Evolutionary conservation across 1,140 invertebrate species (phyloP).

Genomic region (Scylla paramamosain): DNA sequence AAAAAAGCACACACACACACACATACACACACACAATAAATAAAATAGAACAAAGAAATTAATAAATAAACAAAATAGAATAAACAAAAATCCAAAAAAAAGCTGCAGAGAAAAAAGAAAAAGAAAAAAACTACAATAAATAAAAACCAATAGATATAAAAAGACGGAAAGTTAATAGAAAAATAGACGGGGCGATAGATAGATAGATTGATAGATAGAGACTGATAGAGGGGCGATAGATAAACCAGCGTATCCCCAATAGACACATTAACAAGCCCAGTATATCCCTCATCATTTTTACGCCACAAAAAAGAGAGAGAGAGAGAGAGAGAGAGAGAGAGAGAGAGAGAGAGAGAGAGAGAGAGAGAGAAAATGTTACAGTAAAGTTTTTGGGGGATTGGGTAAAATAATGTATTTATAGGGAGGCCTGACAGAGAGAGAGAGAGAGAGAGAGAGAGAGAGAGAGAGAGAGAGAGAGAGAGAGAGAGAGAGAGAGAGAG

Average conservation of each 20-base stretch:
- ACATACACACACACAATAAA: no score
- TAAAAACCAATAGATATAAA: not conserved
- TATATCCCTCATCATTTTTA: no score
- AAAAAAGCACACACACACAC: no score
- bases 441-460: conserved; percentile 8
- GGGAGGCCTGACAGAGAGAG: not conserved
- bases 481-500: not conserved
- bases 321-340: no score
- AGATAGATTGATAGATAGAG: conserved; percentile 37
- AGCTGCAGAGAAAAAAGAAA: not conserved
- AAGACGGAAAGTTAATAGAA: not conserved
- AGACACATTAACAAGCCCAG: no score
- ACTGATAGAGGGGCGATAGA: conserved; percentile 37
- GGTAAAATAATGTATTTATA: no score
- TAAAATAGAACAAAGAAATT: not conserved
- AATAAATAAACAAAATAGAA: not conserved
- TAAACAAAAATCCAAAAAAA: not conserved
- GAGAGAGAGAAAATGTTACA: no score
- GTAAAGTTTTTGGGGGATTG: no score
- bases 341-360: no score
- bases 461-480: conserved; percentile 22
- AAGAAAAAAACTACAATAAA: not conserved
- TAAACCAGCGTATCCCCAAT: no score
- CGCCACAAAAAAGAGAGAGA: no score
- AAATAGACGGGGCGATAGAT: not conserved